Conservation (phyloP, 2,113 vertebrate genomes). For the Callocephalon fimbriatum region DNA sequence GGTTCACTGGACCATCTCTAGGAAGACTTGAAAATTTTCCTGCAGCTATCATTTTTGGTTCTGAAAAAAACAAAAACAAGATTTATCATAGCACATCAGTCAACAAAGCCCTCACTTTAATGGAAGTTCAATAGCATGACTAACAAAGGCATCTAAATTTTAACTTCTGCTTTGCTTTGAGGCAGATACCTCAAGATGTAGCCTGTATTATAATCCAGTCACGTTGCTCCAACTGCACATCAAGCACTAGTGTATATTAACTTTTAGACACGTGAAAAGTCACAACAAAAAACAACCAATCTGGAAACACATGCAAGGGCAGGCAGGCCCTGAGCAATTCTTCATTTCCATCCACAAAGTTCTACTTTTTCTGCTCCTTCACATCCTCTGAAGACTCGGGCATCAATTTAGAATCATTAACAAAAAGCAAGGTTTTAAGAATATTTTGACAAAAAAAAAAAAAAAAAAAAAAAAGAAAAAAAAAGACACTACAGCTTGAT, state of each 20-base stretch:
- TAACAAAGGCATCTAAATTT: constrained; percentile 19
- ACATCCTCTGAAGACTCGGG: neutral
- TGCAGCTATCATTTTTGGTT: constrained; percentile 91
- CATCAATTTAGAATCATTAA: neutral
- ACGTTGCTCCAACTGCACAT: fast-evolving
- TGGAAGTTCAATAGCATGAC: neutral
- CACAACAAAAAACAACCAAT: neutral
- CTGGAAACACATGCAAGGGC: neutral
- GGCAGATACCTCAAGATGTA: neutral
- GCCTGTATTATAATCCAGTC: neutral
- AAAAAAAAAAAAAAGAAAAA: neutral
- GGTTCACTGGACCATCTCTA: constrained; percentile 80
- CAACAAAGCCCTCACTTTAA: constrained; percentile 2
- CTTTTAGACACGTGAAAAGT: neutral
- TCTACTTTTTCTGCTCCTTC: neutral
- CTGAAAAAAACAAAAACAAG: constrained; percentile 69
- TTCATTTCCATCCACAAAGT: neutral
- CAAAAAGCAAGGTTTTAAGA: neutral
- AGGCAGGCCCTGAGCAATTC: neutral
- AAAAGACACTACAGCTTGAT: neutral
- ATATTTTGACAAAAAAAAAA: neutral
- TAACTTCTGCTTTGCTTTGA: neutral
- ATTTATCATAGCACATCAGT: neutral
- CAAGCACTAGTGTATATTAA: neutral
- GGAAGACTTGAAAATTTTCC: constrained; percentile 92